Evolutionary conservation across 2,113 vertebrate species (phyloP).

Genomic region (Elgaria multicarinata): DNA sequence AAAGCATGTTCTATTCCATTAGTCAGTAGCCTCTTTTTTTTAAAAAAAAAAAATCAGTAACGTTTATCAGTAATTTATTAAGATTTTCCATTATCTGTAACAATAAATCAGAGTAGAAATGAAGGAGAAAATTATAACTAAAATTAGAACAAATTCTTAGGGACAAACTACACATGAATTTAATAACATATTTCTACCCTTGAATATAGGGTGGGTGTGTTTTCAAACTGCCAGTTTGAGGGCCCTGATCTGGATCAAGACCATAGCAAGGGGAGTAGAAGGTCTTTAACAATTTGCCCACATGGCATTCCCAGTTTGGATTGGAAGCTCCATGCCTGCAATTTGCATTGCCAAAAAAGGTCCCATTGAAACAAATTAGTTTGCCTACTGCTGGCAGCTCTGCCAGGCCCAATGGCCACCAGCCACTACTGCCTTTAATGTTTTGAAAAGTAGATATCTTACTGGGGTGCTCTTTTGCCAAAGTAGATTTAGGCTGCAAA

Average conservation of each 20-base stretch:
- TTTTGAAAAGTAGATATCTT: background rate
- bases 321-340: no score
- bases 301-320: no score
- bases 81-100: background rate
- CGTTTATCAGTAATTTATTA: background rate
- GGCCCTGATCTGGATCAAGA: no score
- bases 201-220: no score
- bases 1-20: background rate
- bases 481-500: no score
- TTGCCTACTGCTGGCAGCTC: background rate
- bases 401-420: background rate
- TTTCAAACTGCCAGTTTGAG: no score
- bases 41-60: no score
- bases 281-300: no score
- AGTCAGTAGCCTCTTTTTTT: background rate
- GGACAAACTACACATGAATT: no score
- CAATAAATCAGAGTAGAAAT: background rate
- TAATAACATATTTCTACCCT: no score
- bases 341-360: no score
- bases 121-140: background rate
- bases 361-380: background rate
- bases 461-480: background rate
- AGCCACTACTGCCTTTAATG: background rate
- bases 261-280: no score
- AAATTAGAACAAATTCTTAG: background rate